A percentile compares a stretch with the other conserved stretches of the same genome.
phyloP scores from a whole-genome alignment of 2,797 vertebrate species.

The Brachymystax lenok region DNA sequence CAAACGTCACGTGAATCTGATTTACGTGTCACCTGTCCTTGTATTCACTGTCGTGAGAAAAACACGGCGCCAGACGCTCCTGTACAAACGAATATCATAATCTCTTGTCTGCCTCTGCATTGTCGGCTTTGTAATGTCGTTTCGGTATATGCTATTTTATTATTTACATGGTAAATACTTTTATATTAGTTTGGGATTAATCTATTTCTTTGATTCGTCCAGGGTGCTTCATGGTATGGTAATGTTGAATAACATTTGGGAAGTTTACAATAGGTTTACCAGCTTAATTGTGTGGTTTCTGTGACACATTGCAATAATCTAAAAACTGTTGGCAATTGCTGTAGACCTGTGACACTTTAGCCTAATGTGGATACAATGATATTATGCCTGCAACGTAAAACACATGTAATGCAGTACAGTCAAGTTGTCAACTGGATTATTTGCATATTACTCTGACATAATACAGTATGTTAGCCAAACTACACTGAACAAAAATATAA shows the following conservation, averaged over 20 bases:
- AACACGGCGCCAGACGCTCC: background rate
- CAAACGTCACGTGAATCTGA: background rate
- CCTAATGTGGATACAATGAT: background rate
- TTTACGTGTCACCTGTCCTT: background rate
- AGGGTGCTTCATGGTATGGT: background rate
- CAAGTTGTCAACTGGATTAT: background rate
- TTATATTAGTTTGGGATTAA: background rate
- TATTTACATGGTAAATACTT: constrained; percentile 1
- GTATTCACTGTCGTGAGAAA: background rate
- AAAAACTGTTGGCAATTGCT: background rate
- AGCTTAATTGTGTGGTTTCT: background rate
- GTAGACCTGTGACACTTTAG: background rate
- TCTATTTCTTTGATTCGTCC: background rate
- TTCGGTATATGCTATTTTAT: background rate
- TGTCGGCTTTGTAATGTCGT: background rate
- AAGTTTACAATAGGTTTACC: background rate
- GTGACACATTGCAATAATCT: background rate
- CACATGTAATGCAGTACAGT: background rate
- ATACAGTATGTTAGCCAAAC: background rate
- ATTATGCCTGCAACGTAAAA: background rate
- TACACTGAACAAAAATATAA: too few relatives aligned
- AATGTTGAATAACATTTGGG: background rate
- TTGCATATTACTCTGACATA: background rate
- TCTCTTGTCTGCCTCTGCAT: too few relatives aligned
- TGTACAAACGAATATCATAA: background rate